These are phyloP conservation scores for Stylophora pistillata DNA, from an alignment of 64 coral and sea anemone genomes.

Conservation along the genomic window DNA sequence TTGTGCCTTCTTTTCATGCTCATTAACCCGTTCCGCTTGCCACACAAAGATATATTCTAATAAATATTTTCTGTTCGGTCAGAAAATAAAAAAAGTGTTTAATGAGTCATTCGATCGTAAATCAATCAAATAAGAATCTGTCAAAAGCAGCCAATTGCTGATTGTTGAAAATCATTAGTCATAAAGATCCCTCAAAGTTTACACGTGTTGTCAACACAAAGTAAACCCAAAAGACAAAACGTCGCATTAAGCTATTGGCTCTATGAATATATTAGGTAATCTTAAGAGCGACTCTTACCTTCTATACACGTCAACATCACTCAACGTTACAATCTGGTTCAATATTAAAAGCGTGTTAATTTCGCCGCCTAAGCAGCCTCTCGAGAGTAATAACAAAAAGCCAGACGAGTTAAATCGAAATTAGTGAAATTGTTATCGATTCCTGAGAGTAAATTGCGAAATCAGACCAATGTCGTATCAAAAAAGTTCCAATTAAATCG, in stretches of 20 bases:
- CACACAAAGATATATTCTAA: background rate
- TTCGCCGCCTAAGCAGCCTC: background rate
- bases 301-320: background rate
- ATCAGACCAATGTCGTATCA: background rate
- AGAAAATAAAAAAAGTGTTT: background rate
- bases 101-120: background rate
- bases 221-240: too few relatives aligned
- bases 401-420: background rate
- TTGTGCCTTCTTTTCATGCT: background rate
- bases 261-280: background rate
- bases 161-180: background rate
- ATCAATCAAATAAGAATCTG: background rate
- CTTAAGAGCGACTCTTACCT: background rate
- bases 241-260: too few relatives aligned
- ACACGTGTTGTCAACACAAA: background rate
- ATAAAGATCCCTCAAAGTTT: background rate
- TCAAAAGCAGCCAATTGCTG: background rate
- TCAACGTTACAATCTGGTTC: background rate
- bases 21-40: background rate
- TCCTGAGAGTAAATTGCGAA: background rate
- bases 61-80: too few relatives aligned
- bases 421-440: background rate
- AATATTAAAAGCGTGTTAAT: constrained; percentile 3
- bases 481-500: background rate
- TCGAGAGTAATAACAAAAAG: background rate